A percentile compares a stretch with the other conserved stretches of the same genome.
Evolutionary conservation across 2,113 vertebrate species (phyloP).

Genomic region (Hemiscyllium ocellatum): DNA sequence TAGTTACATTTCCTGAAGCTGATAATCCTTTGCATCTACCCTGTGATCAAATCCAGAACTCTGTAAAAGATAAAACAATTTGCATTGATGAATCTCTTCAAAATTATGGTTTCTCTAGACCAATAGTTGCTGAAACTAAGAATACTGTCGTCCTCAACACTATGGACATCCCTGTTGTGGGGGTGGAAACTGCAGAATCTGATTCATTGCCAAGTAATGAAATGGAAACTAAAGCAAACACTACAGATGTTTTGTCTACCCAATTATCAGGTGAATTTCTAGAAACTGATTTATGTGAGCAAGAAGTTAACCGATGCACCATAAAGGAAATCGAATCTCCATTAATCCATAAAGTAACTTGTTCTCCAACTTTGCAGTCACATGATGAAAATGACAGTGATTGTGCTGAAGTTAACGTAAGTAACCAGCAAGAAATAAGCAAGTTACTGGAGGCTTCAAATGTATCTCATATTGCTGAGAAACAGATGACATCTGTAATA

Average conservation of each 20-base stretch:
- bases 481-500: constrained; percentile 11
- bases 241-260: neutral
- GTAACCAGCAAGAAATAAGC: neutral
- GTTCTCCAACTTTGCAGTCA: neutral
- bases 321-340: constrained; percentile 3
- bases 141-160: neutral
- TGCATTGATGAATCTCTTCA: neutral
- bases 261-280: neutral
- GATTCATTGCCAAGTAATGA: constrained; percentile 28
- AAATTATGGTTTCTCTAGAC: constrained; percentile 15
- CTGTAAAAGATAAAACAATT: neutral
- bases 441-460: neutral
- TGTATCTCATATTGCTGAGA: neutral
- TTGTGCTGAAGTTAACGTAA: neutral
- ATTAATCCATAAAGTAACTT: neutral
- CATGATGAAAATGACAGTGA: neutral
- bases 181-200: neutral
- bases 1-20: neutral
- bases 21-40: neutral
- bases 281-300: neutral
- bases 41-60: neutral
- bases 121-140: constrained; percentile 14
- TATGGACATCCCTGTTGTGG: neutral
- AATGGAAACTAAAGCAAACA: neutral
- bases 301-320: neutral